Conservation (phyloP, 2,888 invertebrate genomes). For the Zhuqinia jingwanae region DNA sequence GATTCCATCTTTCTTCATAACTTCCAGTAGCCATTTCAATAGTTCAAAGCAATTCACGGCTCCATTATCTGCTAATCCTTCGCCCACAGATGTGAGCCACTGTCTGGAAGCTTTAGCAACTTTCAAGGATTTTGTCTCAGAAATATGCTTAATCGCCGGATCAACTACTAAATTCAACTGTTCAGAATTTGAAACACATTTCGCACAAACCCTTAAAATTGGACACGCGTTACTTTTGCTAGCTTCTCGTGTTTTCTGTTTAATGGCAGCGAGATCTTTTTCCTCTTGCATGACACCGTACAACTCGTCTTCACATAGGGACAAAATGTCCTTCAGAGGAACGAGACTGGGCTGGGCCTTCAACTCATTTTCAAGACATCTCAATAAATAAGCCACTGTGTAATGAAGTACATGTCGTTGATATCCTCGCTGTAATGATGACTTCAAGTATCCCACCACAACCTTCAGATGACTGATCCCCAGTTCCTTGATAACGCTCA, state of each 20-base stretch:
- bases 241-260: conserved; percentile 75
- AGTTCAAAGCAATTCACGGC: conserved; percentile 64
- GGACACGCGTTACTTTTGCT: conserved; percentile 73
- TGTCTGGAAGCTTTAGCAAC: conserved; percentile 72
- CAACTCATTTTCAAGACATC: conserved; percentile 68
- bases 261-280: conserved; percentile 74
- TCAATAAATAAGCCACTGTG: conserved; percentile 71
- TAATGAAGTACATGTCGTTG: conserved; percentile 76
- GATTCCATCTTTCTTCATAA: conserved; percentile 51
- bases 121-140: conserved; percentile 71
- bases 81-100: conserved; percentile 71
- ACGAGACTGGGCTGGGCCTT: conserved; percentile 63
- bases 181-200: conserved; percentile 58
- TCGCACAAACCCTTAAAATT: conserved; percentile 73
- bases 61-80: conserved; percentile 73
- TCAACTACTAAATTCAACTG: conserved; percentile 64
- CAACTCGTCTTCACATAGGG: conserved; percentile 76
- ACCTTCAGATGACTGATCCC: conserved; percentile 68
- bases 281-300: conserved; percentile 76
- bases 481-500: conserved; percentile 72
- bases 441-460: conserved; percentile 71
- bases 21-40: conserved; percentile 69
- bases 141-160: conserved; percentile 68
- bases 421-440: conserved; percentile 73
- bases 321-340: conserved; percentile 72